Base-by-base conservation (phyloP, 2,888 invertebrate genomes). In the Limulus polyphemus region DNA sequence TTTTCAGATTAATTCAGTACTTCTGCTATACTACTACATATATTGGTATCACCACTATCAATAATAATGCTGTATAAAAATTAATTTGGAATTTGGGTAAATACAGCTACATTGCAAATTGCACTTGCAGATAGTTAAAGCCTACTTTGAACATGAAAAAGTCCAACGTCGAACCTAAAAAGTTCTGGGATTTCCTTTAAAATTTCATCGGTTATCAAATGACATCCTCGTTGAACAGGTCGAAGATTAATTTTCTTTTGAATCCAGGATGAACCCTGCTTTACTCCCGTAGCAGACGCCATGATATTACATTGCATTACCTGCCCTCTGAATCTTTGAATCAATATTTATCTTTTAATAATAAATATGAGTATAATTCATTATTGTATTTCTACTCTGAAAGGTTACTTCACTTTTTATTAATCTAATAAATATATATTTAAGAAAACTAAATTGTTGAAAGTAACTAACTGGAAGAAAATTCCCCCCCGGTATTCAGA, bases 81-180 rank as follows among this genome's bases (percentile, higher is more conserved):
- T 32, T 32, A 32, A 32, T 32, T 32, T 32, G 32, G 1, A 32
- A 32, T 32, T 7, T 32, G 32, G 7, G 32, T 49, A 56, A 57
- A 4, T 17, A 62, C 47, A 49, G 14, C 5, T 14, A 10, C 46
- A 55, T 32, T 12, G 14, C 16, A n/a, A 48, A 17, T 16, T 47
- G 10, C 49, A 32, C n/a, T 52, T 16, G 14, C 72, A 69, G 7
- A 32, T 32, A 32, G 32, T 32, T 69, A 65, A 76, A 32, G 86
- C 90, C 87, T 81, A 95, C 95, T 94, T 83, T 94, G 93, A 79
- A 95, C 87, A 80, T 95, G 93, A 83, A 91, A 90, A 76, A 94
- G 83, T 77, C 95, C 95, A 77, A 95, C 88, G 70, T 92, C 87
- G 79, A 95, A 93, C 79, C 92, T 90, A 76, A 86, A 84, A 77